These are phyloP conservation scores for Julus scandinavius DNA, from an alignment of 2,888 invertebrate species.

Conservation along the genomic window DNA sequence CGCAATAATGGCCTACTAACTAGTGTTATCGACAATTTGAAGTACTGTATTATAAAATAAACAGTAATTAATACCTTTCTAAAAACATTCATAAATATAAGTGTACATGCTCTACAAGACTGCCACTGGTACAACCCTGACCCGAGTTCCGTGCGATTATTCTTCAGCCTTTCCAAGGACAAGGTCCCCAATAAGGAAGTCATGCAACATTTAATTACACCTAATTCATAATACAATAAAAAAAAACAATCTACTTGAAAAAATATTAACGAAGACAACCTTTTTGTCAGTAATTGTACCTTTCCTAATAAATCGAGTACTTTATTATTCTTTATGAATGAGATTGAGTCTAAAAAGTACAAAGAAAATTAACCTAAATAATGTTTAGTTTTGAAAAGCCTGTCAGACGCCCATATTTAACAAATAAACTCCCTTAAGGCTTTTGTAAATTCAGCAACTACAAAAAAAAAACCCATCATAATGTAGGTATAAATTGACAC, in stretches of 20 bases:
- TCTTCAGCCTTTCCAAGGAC: background rate
- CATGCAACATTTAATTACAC: background rate
- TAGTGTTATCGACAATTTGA: background rate
- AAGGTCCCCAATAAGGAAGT: slow-evolving; percentile 18
- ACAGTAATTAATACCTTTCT: background rate
- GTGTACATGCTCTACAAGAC: background rate
- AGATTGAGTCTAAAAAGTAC: background rate
- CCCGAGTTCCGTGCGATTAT: slow-evolving; percentile 10
- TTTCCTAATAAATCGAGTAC: background rate
- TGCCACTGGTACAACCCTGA: background rate
- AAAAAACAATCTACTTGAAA: background rate
- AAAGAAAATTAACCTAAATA: background rate
- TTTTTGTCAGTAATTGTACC: background rate
- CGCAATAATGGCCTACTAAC: background rate
- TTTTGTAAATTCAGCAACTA: background rate
- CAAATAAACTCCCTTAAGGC: background rate
- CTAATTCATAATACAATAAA: background rate
- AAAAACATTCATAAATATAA: background rate
- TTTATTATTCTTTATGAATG: background rate
- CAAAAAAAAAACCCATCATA: background rate
- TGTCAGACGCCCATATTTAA: background rate
- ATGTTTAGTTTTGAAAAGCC: background rate
- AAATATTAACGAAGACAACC: background rate
- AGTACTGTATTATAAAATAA: background rate
- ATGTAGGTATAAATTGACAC: background rate